Conservation (phyloP, 2,113 vertebrate genomes). For the Thymallus thymallus region DNA sequence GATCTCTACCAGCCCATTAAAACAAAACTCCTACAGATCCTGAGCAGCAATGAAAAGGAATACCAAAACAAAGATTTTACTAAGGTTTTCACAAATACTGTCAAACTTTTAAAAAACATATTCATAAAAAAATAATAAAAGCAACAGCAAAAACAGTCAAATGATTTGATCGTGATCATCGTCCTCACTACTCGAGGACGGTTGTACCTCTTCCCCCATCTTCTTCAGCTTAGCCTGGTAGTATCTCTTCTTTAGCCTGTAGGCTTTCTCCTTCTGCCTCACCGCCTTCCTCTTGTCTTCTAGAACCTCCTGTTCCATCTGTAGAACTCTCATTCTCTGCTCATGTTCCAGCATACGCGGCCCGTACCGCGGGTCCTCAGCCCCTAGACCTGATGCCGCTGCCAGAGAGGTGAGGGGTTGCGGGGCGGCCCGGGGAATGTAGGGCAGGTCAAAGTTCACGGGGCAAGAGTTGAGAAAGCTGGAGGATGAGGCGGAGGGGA, state of each 20-base stretch:
- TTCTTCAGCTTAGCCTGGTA: conserved; percentile 72
- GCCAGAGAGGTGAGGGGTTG: conserved; percentile 11
- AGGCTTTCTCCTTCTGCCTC: conserved; percentile 70
- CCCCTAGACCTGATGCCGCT: conserved; percentile 15
- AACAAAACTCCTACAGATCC: not conserved
- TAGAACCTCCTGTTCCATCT: conserved; percentile 72
- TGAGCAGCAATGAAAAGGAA: not conserved
- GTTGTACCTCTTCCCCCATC: conserved; percentile 54
- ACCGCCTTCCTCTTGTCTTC: conserved; percentile 65
- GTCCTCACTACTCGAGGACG: conserved; percentile 64
- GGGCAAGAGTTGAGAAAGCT: not conserved
- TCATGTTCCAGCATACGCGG: conserved; percentile 70
- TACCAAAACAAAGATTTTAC: not conserved
- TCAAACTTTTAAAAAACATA: not conserved
- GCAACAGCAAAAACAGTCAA: conserved; percentile 1
- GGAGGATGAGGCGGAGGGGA: conserved; percentile 34
- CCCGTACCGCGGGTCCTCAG: conserved; percentile 30
- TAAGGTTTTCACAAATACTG: too few relatives aligned
- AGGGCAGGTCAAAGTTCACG: conserved; percentile 8
- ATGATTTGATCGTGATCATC: conserved; percentile 35
- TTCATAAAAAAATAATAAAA: not conserved
- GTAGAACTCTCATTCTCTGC: conserved; percentile 72
- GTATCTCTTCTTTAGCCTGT: conserved; percentile 71
- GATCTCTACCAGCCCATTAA: not conserved
- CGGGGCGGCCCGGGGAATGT: conserved; percentile 22